Base-by-base conservation (phyloP, 2,797 vertebrate genomes). In the Hippocampus kuda region DNA sequence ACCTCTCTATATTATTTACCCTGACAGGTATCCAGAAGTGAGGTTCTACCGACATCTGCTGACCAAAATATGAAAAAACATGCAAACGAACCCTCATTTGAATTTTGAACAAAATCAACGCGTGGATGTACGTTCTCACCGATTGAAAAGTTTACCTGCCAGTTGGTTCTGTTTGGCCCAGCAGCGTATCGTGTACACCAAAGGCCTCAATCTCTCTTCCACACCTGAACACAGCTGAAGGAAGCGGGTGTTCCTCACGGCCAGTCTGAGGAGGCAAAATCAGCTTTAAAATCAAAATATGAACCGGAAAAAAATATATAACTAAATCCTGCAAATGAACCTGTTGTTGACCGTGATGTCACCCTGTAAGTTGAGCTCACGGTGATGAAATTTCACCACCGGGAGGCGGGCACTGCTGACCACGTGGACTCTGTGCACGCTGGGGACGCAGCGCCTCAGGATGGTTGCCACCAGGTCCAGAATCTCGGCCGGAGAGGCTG, bases 311-410 rank as follows among this genome's bases (percentile, higher is more conserved):
- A 1, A 18, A 12, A 9, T 16, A 10, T 9, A 5, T 26, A 3
- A 18, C 18, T 1, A 2, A 66, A 53, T 18, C 46, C 15, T 30
- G 27, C 7, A 8, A 18, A 44, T 71, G 20, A 64, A 95, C 95
- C 92, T 92, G 89, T 98, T 98, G 80, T 96, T 94, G 24, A 96
- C 79, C 67, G 93, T 95, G 83, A 98, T 79, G 79, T 98, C 95
- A 0, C 93, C 94, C 1, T 92, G 91, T 68, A 98, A 87, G 65
- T 91, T 91, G 0, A 96, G 94, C n/a, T 93, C 89, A 2, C 90
- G 91, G 84, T 98, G 93, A 72, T 90, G 92, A 80, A 97, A 98
- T 76, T 95, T 96, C 70, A 95, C 91, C 2, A 98, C 94, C 0
- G 95, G 95, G 8, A 93, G 90, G 4, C 95, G 91, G 22, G 95